Conservation (phyloP, 2,888 invertebrate species). For the Liopterus haemorrhoidalis region DNA sequence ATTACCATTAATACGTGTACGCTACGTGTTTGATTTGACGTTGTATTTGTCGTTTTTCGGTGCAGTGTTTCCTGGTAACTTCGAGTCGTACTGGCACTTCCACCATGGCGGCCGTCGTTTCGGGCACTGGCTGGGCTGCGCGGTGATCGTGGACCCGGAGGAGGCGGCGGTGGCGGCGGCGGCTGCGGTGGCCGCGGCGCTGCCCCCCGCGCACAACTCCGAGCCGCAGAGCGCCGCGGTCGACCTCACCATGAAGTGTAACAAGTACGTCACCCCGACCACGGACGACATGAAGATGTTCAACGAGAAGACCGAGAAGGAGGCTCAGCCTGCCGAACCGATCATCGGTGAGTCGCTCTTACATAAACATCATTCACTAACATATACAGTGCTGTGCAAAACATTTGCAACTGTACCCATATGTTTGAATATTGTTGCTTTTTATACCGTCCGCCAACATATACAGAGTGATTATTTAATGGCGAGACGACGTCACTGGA, state of each 20-base stretch:
- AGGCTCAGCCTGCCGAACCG: no score
- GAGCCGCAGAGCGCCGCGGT: constrained; percentile 7
- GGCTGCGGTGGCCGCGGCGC: neutral
- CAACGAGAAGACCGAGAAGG: constrained; percentile 12
- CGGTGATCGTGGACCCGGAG: constrained; percentile 40
- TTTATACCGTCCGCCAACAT: no score
- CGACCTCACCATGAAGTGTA: constrained; percentile 17
- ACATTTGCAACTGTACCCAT: no score
- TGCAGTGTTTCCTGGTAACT: constrained; percentile 41
- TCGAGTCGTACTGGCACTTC: constrained; percentile 47
- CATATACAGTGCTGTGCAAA: no score
- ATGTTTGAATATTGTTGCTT: no score
- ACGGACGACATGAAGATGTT: constrained; percentile 14
- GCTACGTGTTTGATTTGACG: no score
- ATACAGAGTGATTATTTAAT: no score
- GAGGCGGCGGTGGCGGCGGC: constrained; percentile 21
- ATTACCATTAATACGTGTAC: no score
- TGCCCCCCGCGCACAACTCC: neutral
- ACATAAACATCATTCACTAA: no score
- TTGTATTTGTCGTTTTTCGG: constrained; percentile 12
- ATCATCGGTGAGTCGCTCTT: no score
- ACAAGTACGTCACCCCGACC: constrained; percentile 10
- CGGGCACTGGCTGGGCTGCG: constrained; percentile 44
- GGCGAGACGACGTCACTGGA: no score
- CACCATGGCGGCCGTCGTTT: constrained; percentile 44